These are phyloP conservation scores for Apteryx owenii DNA, from an alignment of 2,113 vertebrate genomes.

Conservation along the genomic window DNA sequence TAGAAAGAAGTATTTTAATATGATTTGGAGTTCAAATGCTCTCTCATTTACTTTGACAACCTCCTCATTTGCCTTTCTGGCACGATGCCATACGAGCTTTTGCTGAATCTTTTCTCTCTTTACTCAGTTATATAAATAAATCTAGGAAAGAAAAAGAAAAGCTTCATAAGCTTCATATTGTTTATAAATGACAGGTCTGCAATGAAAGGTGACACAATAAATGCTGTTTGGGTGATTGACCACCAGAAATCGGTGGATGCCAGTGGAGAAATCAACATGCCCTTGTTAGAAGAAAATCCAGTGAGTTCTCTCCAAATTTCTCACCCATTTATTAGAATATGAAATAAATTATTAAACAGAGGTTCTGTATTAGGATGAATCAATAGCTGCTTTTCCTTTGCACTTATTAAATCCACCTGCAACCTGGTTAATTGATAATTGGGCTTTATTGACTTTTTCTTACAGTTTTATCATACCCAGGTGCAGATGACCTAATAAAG, in stretches of 20 bases:
- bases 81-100: not conserved
- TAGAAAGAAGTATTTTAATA: not conserved
- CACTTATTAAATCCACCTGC: not conserved
- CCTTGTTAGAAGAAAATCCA: not conserved
- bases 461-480: not conserved
- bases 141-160: not conserved
- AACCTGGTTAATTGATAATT: not conserved
- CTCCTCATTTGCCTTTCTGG: not conserved
- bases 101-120: not conserved
- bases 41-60: not conserved
- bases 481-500: not conserved
- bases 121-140: not conserved
- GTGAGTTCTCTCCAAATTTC: not conserved
- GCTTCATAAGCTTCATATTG: not conserved
- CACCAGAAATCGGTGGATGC: not conserved
- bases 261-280: fast-evolving
- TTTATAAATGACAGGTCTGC: not conserved
- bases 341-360: not conserved
- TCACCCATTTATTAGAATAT: not conserved
- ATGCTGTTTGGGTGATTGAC: not conserved
- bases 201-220: not conserved
- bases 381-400: not conserved
- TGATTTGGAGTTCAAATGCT: not conserved
- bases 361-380: not conserved
- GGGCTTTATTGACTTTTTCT: not conserved